Conservation (phyloP, 1,140 invertebrate genomes). For the Sinonovacula constricta region DNA sequence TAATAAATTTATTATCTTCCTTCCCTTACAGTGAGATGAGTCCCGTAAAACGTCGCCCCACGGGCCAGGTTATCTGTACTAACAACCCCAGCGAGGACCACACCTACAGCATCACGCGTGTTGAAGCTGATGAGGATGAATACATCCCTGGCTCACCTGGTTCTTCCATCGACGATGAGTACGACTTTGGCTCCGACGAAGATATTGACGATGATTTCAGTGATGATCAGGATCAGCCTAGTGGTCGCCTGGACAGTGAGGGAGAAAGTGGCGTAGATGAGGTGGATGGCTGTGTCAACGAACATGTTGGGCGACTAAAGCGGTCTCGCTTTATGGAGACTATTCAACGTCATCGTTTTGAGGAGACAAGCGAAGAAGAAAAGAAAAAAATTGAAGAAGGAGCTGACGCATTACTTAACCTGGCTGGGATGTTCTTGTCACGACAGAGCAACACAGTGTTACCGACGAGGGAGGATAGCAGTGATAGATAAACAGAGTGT, state of each 20-base stretch:
- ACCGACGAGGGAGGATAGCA: no score
- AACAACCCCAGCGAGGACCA: constrained; percentile 88
- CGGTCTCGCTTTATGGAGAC: constrained; percentile 34
- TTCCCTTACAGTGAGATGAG: constrained; percentile 42
- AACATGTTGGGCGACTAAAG: constrained; percentile 43
- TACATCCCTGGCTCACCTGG: constrained; percentile 65
- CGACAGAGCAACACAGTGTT: no score
- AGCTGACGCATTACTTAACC: constrained; percentile 87
- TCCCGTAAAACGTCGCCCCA: constrained; percentile 24
- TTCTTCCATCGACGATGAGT: constrained; percentile 78
- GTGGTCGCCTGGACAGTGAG: constrained; percentile 47
- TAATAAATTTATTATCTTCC: not conserved
- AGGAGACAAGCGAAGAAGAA: constrained; percentile 82
- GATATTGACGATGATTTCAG: constrained; percentile 63
- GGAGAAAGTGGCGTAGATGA: constrained; percentile 59
- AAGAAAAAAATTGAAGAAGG: constrained; percentile 88
- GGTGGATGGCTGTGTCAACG: constrained; percentile 58
- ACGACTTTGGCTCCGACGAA: constrained; percentile 74
- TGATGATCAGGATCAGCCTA: constrained; percentile 49
- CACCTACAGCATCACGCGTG: constrained; percentile 81
- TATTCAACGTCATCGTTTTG: constrained; percentile 30
- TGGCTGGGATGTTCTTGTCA: constrained; percentile 81
- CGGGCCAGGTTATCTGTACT: constrained; percentile 81
- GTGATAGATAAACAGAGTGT: no score
- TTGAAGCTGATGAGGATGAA: constrained; percentile 52